phyloP scores from a whole-genome alignment of 2,113 vertebrate genomes.

The Rhadina sibilatrix region DNA sequence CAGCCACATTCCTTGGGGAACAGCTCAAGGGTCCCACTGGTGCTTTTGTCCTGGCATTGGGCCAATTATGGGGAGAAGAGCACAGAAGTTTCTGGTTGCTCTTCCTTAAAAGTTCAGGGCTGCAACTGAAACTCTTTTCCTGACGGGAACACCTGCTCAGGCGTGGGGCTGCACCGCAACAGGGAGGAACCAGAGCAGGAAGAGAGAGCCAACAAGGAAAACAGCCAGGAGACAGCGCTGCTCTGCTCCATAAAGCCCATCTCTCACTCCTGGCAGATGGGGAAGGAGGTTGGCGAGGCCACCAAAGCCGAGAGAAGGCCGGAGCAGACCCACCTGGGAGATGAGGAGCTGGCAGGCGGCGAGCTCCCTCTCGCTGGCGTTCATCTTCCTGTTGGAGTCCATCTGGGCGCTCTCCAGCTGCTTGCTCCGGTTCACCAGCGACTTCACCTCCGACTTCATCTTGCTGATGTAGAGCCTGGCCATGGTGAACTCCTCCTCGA shows the following conservation, averaged over 20 bases:
- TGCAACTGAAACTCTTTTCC: no score
- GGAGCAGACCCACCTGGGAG: conserved; percentile 57
- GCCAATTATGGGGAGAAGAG: no score
- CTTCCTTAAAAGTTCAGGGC: no score
- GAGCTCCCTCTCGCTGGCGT: conserved; percentile 88
- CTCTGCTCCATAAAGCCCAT: not conserved
- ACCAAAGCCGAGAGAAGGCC: not conserved
- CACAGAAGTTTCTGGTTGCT: no score
- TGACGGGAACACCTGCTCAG: no score
- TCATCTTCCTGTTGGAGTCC: conserved; percentile 88
- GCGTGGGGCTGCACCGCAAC: no score
- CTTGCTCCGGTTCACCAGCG: conserved; percentile 88
- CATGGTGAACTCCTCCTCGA: conserved; percentile 92
- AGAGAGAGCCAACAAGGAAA: not conserved
- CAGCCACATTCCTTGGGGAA: no score
- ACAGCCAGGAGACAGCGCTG: not conserved
- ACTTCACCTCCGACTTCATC: conserved; percentile 93
- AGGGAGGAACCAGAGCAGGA: not conserved
- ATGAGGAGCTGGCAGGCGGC: conserved; percentile 88
- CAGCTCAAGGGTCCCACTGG: no score
- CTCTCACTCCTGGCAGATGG: not conserved
- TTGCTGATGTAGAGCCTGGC: conserved; percentile 91
- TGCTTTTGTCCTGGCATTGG: no score
- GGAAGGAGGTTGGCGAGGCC: not conserved
- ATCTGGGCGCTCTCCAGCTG: conserved; percentile 87